Evolutionary conservation across 2,113 vertebrate species (phyloP), one percentile per base, ranked within the genome.

Genomic region (Trochalopteron elliotii): DNA sequence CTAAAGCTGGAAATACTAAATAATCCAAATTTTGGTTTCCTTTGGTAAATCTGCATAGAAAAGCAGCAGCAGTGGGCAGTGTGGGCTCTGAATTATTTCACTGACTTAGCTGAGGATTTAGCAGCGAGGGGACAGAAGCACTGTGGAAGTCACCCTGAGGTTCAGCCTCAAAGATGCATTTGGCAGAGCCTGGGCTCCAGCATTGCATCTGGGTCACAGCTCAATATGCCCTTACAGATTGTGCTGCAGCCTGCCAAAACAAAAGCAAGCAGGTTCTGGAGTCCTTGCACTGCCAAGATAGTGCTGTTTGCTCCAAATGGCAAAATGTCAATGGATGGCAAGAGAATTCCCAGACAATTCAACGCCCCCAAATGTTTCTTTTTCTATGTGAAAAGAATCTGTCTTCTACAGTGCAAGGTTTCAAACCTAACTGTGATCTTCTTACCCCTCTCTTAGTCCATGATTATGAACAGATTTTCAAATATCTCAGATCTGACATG

Each of bases 151-250:
- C 30, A 30, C 16, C 16, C 47, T 1, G 1, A 52, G 23, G 17
- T 77, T 93, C 63, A 74, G 24, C 20, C 63, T 30, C 11, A 8
- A 53, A 64, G 17, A n/a, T 22, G 42, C 15, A 1, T 35, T 37
- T 45, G 63, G 12, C 0, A 3, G 52, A 91, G 35, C 31, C 49
- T 15, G 45, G 14, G 40, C 57, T 82, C 35, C 61, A 17, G 61
- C 28, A 4, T 19, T 10, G 45, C 1, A 0, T 12, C 16, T 44
- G 64, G 27, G 40, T 37, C 0, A 0, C 4, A 3, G 28, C 23
- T 37, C 1, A 2, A 24, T 24, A 12, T 90, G 86, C 47, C 22
- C 27, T 24, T 35, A 52, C 10, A 8, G 71, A 24, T 30, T 23
- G 52, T n/a, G 35, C 76, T 63, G 33, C 12, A 60, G 42, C 30